A percentile compares a stretch with the other conserved stretches of the same genome.
These are phyloP conservation scores for Cantharis rustica DNA, from an alignment of 2,888 invertebrate genomes.

Conservation along the genomic window DNA sequence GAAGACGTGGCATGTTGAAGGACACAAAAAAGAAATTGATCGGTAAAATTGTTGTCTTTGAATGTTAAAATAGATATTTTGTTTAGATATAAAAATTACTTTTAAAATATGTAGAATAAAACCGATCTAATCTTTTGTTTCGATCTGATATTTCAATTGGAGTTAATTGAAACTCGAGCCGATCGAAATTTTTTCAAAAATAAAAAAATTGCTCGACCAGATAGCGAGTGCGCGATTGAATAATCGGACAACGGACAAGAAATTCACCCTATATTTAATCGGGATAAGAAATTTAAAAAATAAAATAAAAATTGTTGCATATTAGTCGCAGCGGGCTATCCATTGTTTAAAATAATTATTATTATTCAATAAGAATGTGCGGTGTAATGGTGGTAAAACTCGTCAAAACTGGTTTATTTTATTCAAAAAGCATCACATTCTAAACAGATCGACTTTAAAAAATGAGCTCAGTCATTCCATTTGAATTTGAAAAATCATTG, in stretches of 20 bases:
- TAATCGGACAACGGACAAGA: slow-evolving; percentile 38
- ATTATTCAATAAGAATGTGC: slow-evolving; percentile 49
- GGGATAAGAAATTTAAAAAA: slow-evolving; percentile 35
- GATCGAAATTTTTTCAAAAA: not conserved
- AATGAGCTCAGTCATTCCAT: slow-evolving; percentile 56
- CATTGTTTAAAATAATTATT: slow-evolving; percentile 58
- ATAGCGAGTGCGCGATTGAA: not conserved
- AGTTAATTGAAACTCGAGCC: not conserved
- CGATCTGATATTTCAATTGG: not conserved
- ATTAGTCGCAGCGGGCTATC: slow-evolving; percentile 51
- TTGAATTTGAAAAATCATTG: slow-evolving; percentile 58
- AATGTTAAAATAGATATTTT: slow-evolving; percentile 37
- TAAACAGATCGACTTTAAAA: slow-evolving; percentile 48
- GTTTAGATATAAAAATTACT: slow-evolving; percentile 24
- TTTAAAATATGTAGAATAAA: not conserved
- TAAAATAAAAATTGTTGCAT: slow-evolving; percentile 38
- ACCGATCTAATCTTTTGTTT: not conserved
- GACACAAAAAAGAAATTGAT: slow-evolving; percentile 41
- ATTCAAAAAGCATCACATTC: slow-evolving; percentile 39
- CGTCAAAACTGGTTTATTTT: slow-evolving; percentile 8
- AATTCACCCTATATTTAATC: slow-evolving; percentile 41
- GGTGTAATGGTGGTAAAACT: slow-evolving; percentile 12
- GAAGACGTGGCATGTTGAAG: slow-evolving; percentile 41
- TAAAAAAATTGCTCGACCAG: not conserved
- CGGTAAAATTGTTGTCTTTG: slow-evolving; percentile 40